A percentile compares a stretch with the other conserved stretches of the same genome.
phyloP scores from a whole-genome alignment of 2,797 vertebrate species.

The Salmo trutta region DNA sequence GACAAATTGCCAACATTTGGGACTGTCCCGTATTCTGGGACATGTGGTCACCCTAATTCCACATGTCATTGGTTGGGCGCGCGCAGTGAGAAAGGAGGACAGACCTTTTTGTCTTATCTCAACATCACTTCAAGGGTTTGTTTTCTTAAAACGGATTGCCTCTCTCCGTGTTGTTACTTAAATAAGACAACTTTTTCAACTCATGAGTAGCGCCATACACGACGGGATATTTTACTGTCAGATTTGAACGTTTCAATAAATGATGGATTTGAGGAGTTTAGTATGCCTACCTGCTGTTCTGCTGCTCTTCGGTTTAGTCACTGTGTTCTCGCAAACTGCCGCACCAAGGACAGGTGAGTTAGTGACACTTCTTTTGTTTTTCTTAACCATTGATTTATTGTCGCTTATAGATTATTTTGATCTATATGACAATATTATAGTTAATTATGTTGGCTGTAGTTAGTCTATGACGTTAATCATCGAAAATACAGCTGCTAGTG shows the following conservation, averaged over 20 bases:
- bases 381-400: background rate
- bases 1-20: too few species aligned
- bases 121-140: background rate
- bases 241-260: conserved; percentile 5
- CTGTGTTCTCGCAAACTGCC: conserved; percentile 49
- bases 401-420: too few species aligned
- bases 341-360: conserved; percentile 51
- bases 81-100: too few species aligned
- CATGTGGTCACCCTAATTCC: background rate
- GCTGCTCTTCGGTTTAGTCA: conserved; percentile 50
- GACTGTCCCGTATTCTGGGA: too few species aligned
- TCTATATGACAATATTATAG: too few species aligned
- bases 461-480: too few species aligned
- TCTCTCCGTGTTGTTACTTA: background rate
- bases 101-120: background rate
- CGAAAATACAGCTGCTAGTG: too few species aligned
- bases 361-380: background rate
- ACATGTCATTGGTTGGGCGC: background rate
- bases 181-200: background rate
- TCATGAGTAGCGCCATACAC: background rate
- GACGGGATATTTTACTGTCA: background rate
- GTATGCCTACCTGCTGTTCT: conserved; percentile 42
- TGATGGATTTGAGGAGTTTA: conserved; percentile 56
- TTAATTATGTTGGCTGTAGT: too few species aligned
- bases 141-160: background rate